Evolutionary conservation across 2,888 invertebrate species (phyloP), one percentile per base, ranked within the genome.

Genomic region (Spilarctia lutea): DNA sequence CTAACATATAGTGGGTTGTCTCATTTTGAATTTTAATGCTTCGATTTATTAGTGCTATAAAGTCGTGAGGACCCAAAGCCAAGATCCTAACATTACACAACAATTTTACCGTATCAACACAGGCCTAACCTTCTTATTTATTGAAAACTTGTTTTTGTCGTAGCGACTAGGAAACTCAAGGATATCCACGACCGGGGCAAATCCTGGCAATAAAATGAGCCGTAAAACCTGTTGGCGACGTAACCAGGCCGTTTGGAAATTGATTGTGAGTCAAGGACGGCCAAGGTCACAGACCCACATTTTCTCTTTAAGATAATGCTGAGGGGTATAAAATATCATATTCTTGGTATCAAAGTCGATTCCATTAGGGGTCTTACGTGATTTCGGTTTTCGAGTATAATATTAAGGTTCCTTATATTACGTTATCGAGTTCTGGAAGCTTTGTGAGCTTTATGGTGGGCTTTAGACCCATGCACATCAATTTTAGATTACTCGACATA

Each of bases 171-270:
- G 87, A 85, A 88, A 86, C 87, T 87, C 87, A 72, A 76, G 77
- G 77, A 79, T 78, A 76, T 79, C 84, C 78, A 74, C 72, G 88
- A 88, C 86, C 87, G 86, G 85, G 80, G 79, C 79, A 85, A 87
- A 87, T 86, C 89, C 84, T 79, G 85, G 85, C 85, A 88, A 90
- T 94, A 93, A 93, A 94, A 88, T 83, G 81, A 80, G 83, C 83
- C 90, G 87, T 93, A 92, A 93, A 93, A 93, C 92, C 91, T 92
- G 91, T 91, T 91, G 91, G 91, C 88, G 90, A 89, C 89, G 85
- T 85, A 88, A 83, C 81, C 81, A 78, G 79, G 74, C 79, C 80
- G 82, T 69, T 75, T 67, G 74, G 76, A 73, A 86, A 88, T 87
- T 88, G 89, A 89, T 89, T 89, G 81, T 79, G 75, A 89, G 90